Evolutionary conservation across 2,888 invertebrate genomes (phyloP).

Genomic region (Hemicrepidius hirtus): DNA sequence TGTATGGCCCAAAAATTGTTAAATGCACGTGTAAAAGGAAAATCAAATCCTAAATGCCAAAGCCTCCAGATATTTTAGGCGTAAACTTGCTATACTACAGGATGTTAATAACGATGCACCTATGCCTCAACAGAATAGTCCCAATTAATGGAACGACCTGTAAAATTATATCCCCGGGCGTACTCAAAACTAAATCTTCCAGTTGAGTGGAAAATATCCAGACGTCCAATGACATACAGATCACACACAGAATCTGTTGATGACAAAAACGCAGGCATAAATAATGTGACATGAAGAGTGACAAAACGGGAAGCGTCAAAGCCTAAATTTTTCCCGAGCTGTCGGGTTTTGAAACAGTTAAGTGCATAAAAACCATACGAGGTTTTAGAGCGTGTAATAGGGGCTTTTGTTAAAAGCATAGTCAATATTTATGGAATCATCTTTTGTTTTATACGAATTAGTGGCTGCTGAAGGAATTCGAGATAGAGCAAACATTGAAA

Average conservation of each 20-base stretch:
- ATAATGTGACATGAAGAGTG: slow-evolving; percentile 10
- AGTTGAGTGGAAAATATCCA: not conserved
- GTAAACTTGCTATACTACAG: too few relatives aligned
- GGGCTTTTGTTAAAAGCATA: slow-evolving; percentile 12
- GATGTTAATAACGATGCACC: too few relatives aligned
- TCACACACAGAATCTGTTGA: slow-evolving; percentile 9
- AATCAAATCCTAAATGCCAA: too few relatives aligned
- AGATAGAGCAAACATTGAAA: not conserved
- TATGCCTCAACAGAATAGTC: too few relatives aligned
- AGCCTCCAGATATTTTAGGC: too few relatives aligned
- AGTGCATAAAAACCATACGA: not conserved
- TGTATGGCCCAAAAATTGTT: too few relatives aligned
- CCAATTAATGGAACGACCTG: too few relatives aligned
- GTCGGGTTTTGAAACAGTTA: slow-evolving; percentile 10
- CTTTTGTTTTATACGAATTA: slow-evolving; percentile 1
- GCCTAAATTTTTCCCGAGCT: slow-evolving; percentile 4
- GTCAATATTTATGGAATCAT: slow-evolving; percentile 13
- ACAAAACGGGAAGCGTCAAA: not conserved
- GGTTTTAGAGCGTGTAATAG: slow-evolving; percentile 2
- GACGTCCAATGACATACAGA: slow-evolving; percentile 1
- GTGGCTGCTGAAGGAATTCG: not conserved
- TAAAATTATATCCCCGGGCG: too few relatives aligned
- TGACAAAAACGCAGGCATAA: slow-evolving; percentile 11
- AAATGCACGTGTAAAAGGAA: too few relatives aligned
- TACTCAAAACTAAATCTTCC: too few relatives aligned